Evolutionary conservation across 1,140 invertebrate genomes (phyloP).

Genomic region (Sycophaga agraensis): DNA sequence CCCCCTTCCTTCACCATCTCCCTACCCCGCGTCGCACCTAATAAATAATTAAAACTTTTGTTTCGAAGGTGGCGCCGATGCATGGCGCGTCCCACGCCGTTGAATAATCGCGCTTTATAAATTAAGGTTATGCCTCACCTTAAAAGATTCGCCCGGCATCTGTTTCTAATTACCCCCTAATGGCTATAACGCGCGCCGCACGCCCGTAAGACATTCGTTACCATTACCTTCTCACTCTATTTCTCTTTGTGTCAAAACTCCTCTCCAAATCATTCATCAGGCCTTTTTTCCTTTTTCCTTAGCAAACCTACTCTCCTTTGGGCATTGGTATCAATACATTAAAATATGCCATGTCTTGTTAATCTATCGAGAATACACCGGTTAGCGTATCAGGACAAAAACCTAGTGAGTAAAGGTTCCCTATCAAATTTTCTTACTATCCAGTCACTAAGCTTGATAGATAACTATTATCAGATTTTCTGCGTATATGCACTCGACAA

Average conservation of each 20-base stretch:
- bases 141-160: slow-evolving; percentile 60
- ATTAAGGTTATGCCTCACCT: slow-evolving; percentile 60
- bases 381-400: too few species aligned
- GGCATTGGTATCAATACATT: too few species aligned
- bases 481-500: too few species aligned
- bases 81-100: slow-evolving; percentile 48
- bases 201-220: slow-evolving; percentile 51
- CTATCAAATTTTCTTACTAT: too few species aligned
- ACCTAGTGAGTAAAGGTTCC: too few species aligned
- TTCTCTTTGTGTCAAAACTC: slow-evolving; percentile 17
- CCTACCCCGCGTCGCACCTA: slow-evolving; percentile 41
- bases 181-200: slow-evolving; percentile 51
- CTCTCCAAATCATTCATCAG: slow-evolving; percentile 18
- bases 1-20: too few species aligned
- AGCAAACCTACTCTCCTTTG: too few species aligned
- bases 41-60: slow-evolving; percentile 61
- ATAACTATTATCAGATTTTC: too few species aligned
- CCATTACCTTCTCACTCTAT: slow-evolving; percentile 43
- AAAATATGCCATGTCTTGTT: too few species aligned
- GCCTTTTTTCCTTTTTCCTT: slow-evolving; percentile 31
- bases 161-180: slow-evolving; percentile 61
- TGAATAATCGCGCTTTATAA: slow-evolving; percentile 60
- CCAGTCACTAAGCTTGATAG: too few species aligned
- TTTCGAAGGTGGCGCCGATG: slow-evolving; percentile 55
- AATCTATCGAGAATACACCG: too few species aligned